Evolutionary conservation across 2,797 vertebrate genomes (phyloP), one percentile per base, ranked within the genome.

Genomic region (Bradypus variegatus): DNA sequence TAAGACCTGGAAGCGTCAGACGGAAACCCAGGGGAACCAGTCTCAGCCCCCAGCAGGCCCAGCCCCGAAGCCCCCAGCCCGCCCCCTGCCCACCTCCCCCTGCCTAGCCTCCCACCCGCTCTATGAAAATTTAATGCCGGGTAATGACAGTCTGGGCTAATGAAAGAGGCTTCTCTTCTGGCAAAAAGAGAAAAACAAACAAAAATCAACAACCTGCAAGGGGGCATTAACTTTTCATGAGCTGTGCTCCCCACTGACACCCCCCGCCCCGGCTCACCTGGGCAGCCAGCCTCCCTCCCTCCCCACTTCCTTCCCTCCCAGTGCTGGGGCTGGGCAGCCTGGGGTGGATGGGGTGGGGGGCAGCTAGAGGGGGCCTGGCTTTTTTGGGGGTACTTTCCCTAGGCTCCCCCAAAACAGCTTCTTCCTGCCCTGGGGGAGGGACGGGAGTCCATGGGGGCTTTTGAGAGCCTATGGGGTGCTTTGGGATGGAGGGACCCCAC

Each of bases 201-300:
- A 96, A 96, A 96, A 96, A 96, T 96, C 95, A 96, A 96, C 96
- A 96, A 96, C 94, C 95, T 96, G 91, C 95, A 93, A 96, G 95
- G 93, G 95, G 95, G 95, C 96, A 96, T 96, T 96, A 96, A 96
- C 88, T 95, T 96, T 96, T 96, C 96, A 96, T 96, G 95, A 96
- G 95, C 64, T 90, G 36, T 86, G 92, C 86, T 95, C 95, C 94
- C 93, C 91, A 77, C 91, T 72, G 94, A 93, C 94, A 90, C 92
- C 91, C 75, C 86, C 89, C 92, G 45, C 89, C 94, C 94, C 3
- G 76, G 92, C 90, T 95, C 94, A 79, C 95, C 93, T 73, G 10
- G 89, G 92, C 94, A 78, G 90, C 72, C 45, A 18, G 79, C 76
- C 79, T 58, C 12, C 50, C 33, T 45, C 72, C 92, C 86, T 62